Evolutionary conservation across 2,113 vertebrate species (phyloP), one percentile per base, ranked within the genome.

Genomic region (Pangasianodon gigas): DNA sequence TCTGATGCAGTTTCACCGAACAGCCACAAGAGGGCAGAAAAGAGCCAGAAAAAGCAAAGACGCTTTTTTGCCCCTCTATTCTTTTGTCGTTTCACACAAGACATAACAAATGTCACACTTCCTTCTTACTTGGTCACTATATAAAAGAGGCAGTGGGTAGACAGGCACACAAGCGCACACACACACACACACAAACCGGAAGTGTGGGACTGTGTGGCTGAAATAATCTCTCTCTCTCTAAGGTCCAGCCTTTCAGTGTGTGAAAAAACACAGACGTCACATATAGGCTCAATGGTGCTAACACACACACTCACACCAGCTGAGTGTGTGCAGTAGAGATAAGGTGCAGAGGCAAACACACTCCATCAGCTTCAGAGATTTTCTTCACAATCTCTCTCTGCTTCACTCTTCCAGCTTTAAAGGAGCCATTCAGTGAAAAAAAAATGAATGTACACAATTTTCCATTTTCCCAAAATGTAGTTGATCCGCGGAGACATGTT

Each of bases 251-350:
- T 48, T 79, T 21, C 19, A 75, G 71, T 13, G 44, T 48, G 21
- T 74, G 7, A 8, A 44, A 77, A 46, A 77, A 24, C 41, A 77
- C 74, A 71, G 32, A 71, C 16, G 14, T 37, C 14, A 32, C 19
- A 46, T 24, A 77, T 19, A 46, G 41, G 41, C 74, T 77, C 19
- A 77, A 11, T 21, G 19, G 74, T 77, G 24, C 44, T 29, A 26
- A 86, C 87, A 88, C 74, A 80, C 37, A 85, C 83, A 75, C 90
- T 77, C 44, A 67, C 58, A 80, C 48, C 18, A 87, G 79, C 81
- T 87, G 75, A 62, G 81, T 81, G 81, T 90, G 90, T 67, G 62
- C 84, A 62, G 29, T 37, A 60, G 75, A 91, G 87, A 91, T 88
- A 91, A 88, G 85, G 65, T 74, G 13, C 69, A 13, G 37, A 18